Evolutionary conservation across 2,113 vertebrate species (phyloP).

Genomic region (Hiodon tergisus): DNA sequence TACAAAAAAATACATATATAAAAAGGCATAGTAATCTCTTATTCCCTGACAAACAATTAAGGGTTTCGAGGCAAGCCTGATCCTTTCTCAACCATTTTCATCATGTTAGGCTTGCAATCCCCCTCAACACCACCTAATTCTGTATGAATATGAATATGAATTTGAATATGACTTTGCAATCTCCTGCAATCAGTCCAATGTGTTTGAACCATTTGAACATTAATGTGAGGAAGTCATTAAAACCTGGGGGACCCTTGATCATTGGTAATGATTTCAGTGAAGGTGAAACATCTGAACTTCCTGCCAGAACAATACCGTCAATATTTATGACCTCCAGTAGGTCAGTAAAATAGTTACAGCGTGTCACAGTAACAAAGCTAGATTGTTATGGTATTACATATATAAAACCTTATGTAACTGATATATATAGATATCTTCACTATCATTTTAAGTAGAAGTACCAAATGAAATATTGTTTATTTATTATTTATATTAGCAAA

Average conservation of each 20-base stretch:
- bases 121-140: conserved; percentile 38
- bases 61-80: conserved; percentile 46
- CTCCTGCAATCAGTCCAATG: conserved; percentile 56
- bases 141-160: conserved; percentile 53
- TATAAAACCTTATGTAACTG: too few species aligned
- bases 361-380: neutral
- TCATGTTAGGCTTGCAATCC: conserved; percentile 48
- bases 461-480: too few species aligned
- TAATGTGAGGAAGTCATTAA: conserved; percentile 55
- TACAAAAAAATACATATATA: too few species aligned
- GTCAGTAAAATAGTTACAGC: conserved; percentile 12
- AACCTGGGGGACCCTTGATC: conserved; percentile 61
- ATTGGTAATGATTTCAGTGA: conserved; percentile 60
- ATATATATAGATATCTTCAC: too few species aligned
- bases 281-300: conserved; percentile 52
- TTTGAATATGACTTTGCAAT: conserved; percentile 42
- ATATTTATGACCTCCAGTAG: neutral
- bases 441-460: too few species aligned
- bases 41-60: conserved; percentile 31
- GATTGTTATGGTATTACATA: too few species aligned
- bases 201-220: conserved; percentile 60
- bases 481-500: too few species aligned
- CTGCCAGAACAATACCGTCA: conserved; percentile 36
- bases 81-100: conserved; percentile 57
- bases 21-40: neutral